Evolutionary conservation across 1,140 invertebrate species (phyloP), one percentile per base, ranked within the genome.

Genomic region (Drosophila kohkoa): DNA sequence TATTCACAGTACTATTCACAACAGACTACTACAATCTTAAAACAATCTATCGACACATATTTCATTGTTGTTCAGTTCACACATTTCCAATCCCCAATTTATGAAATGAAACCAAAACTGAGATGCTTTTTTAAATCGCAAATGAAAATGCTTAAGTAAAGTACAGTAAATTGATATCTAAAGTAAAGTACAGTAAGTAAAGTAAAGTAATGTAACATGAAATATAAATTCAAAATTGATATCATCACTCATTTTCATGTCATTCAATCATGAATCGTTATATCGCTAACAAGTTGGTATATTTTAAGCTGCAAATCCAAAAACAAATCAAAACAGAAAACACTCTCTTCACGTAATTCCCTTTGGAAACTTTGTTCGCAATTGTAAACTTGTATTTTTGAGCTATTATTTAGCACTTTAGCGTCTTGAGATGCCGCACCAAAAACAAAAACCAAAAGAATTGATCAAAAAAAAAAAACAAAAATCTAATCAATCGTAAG

Each of bases 111-210:
- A 82, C 79, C 64, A 85, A 90, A 90, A 92, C 90, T 91, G 88
- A 92, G 90, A 92, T 92, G 90, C 90, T 92, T 92, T 92, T 91
- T 88, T 73, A 82, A 82, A 89, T 79, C 80, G 73, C 78, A 86
- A 89, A 75, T 65, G 70, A 80, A 69, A 71, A 70, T 48, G 70
- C 79, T 78, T 62, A 87, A 59, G 55, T 45, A 63, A 49, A 65
- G 43, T 62, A 55, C 69, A 75, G 62, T 78, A 71, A 67, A 35
- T 75, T 13, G 3, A 13, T 43, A 60, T 64, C 11, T n/a, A 43
- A 20, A 49, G 8, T 49, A 54, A 7, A 52, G 49, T 52, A 32
- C 28, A 54, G 30, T 54, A 52, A 69, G 59, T 77, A 49, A 52
- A 77, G 70, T 74, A 52, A 41, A 49, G 48, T 79, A 69, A 77